Evolutionary conservation across 1,140 invertebrate genomes (phyloP).

Genomic region (Orchesella cincta): DNA sequence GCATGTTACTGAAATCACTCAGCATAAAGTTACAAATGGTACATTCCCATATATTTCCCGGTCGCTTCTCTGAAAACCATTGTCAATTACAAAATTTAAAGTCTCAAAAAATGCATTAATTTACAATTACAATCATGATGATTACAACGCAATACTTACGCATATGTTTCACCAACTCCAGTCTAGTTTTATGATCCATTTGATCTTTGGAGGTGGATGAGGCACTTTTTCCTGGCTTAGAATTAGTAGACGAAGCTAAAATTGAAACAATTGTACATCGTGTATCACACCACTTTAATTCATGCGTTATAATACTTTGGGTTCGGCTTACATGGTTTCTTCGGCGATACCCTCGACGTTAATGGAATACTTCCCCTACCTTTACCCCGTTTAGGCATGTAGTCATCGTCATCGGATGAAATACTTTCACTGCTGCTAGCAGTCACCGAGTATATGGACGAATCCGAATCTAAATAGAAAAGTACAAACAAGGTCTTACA

Average conservation of each 20-base stretch:
- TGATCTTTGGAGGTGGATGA: not conserved
- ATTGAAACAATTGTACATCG: not conserved
- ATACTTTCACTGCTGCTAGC: not conserved
- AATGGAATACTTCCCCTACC: too few relatives aligned
- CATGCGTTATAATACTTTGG: too few relatives aligned
- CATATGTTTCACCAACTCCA: not conserved
- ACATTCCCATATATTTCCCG: conserved; percentile 18
- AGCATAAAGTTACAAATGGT: conserved; percentile 12
- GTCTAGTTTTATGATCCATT: not conserved
- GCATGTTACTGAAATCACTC: not conserved
- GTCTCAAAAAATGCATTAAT: not conserved
- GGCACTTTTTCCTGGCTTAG: not conserved
- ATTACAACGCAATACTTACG: not conserved
- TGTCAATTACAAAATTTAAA: not conserved
- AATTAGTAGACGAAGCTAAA: not conserved
- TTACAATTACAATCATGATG: not conserved
- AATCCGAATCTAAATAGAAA: not conserved
- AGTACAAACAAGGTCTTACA: not conserved
- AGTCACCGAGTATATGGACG: not conserved
- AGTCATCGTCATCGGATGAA: conserved; percentile 4
- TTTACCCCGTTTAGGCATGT: not conserved
- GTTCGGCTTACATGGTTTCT: not conserved
- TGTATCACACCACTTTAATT: not conserved
- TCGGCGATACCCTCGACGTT: not conserved
- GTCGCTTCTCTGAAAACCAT: not conserved